Base-by-base conservation (phyloP, 1,140 invertebrate genomes). In the Varroa destructor region DNA sequence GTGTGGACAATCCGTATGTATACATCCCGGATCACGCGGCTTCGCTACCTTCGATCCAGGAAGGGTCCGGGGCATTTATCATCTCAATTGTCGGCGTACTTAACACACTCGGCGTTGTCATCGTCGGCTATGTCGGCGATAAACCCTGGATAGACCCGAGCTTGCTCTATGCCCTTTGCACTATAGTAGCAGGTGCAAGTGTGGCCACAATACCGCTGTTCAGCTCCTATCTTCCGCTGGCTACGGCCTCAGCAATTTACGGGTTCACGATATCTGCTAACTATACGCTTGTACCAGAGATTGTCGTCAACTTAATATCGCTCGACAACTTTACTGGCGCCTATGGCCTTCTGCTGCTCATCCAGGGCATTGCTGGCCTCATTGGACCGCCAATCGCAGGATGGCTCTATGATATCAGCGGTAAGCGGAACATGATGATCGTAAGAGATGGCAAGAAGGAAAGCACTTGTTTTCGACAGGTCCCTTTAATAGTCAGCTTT, bases 321-420 rank as follows among this genome's bases (percentile, higher is more conserved):
- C 77, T 93, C 43, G 90, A 94, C 75, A 84, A 87, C 76, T 92
- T 96, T 77, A 90, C 91, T 0, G 91, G 89, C 76, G 90, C 90
- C 1, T 93, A 94, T 77, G 91, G 92, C 10, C 81, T 94, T 72
- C 79, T 93, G 54, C 80, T 92, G 71, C 81, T 94, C 2, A 89
- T 93, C 71, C 91, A 94, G 79, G 92, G 91, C 2, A 80, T 93
- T 55, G 90, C 89, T 0, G 90, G 92, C 78, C 82, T 93, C 1
- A 84, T 91, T 75, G 91, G 91, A 46, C 89, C 91, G 57, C 90
- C 91, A 10, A 77, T 93, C 54, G 89, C 88, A 76, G 91, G 89
- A 2, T 67, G 61, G 61, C 61, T 67, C 12, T 67, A 67, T 37
- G 61, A 67, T 46, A 67, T 67, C 61, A 67, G 61, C 46, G 61